A percentile compares a stretch with the other conserved stretches of the same genome.
Conservation (phyloP, 2,113 vertebrate genomes). For the Girardinichthys multiradiatus region DNA sequence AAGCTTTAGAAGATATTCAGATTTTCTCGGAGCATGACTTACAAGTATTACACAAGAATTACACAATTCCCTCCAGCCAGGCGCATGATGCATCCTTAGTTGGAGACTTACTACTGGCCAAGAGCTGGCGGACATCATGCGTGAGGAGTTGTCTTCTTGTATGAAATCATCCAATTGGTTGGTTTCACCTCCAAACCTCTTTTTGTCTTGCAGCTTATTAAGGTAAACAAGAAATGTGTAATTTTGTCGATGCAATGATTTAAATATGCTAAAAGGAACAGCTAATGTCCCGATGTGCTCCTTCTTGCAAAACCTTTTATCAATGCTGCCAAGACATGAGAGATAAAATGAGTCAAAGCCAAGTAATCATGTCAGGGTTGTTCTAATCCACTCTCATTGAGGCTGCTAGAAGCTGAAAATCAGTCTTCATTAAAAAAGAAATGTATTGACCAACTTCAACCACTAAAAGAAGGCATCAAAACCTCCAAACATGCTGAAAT, state of each 20-base stretch:
- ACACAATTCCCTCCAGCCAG: slow-evolving; percentile 16
- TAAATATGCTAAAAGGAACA: neutral
- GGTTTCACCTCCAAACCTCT: slow-evolving; percentile 40
- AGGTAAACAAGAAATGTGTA: slow-evolving; percentile 20
- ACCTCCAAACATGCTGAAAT: slow-evolving; percentile 16
- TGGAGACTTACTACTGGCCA: slow-evolving; percentile 10
- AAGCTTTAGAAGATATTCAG: slow-evolving; percentile 16
- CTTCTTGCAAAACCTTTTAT: slow-evolving; percentile 54
- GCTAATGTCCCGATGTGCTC: slow-evolving; percentile 2
- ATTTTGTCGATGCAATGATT: neutral
- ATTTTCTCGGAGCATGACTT: slow-evolving; percentile 17
- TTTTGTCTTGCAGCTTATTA: slow-evolving; percentile 30
- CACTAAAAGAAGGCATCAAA: slow-evolving; percentile 3
- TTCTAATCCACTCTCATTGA: slow-evolving; percentile 47
- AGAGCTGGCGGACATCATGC: slow-evolving; percentile 22
- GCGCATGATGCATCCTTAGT: slow-evolving; percentile 13
- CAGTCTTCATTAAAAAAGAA: slow-evolving; percentile 25
- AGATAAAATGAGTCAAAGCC: slow-evolving; percentile 31
- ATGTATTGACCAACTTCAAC: slow-evolving; percentile 9
- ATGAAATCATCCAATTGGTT: slow-evolving; percentile 27
- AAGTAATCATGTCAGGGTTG: slow-evolving; percentile 57
- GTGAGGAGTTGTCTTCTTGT: slow-evolving; percentile 1
- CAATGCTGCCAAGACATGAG: slow-evolving; percentile 24
- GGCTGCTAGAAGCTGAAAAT: slow-evolving; percentile 20
- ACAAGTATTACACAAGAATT: slow-evolving; percentile 45